Conservation (phyloP, 2,113 vertebrate species). For the Cervus canadensis region DNA sequence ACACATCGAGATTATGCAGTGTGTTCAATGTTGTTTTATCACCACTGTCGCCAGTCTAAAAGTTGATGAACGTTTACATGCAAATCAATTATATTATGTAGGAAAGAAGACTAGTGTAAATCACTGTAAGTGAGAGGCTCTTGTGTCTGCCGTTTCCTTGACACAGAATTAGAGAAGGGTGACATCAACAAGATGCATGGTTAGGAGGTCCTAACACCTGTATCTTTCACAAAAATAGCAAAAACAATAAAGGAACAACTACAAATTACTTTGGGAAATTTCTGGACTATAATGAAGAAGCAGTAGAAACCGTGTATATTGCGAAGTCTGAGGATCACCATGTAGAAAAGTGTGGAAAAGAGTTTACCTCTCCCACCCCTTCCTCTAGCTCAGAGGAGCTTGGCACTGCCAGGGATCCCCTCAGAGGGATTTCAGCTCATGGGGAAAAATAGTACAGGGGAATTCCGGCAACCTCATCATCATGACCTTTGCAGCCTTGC, state of each 20-base stretch:
- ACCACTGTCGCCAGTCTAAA: neutral
- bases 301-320: neutral
- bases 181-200: neutral
- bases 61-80: accelerated
- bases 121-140: neutral
- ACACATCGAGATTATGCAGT: neutral
- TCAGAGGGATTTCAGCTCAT: neutral
- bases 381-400: neutral
- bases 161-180: neutral
- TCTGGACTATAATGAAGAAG: neutral
- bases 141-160: neutral
- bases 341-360: neutral
- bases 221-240: neutral
- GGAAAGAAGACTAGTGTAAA: neutral
- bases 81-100: neutral
- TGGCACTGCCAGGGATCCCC: neutral
- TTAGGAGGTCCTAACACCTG: neutral
- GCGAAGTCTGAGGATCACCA: neutral
- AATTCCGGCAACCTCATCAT: neutral
- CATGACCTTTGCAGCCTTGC: neutral
- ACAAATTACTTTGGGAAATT: neutral
- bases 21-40: neutral
- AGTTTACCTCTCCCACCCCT: neutral
- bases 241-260: neutral
- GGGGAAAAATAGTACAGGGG: neutral